These are phyloP conservation scores for Seriola aureovittata DNA, from an alignment of 2,113 vertebrate species.

Conservation along the genomic window DNA sequence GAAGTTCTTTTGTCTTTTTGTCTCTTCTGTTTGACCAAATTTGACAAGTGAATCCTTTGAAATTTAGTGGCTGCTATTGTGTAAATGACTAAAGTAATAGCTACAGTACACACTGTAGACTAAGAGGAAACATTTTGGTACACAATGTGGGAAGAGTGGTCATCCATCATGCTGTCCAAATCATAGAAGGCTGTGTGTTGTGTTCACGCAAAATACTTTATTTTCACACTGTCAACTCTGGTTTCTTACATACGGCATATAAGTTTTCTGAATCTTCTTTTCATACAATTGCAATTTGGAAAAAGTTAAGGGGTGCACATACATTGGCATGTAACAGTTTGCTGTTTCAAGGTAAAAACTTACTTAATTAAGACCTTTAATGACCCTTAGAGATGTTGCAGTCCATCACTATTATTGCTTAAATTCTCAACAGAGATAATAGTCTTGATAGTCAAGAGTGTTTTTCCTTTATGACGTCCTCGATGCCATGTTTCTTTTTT, in stretches of 20 bases:
- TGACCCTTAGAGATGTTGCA: background rate
- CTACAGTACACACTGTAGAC: background rate
- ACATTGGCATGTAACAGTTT: background rate
- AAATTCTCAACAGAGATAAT: constrained; percentile 1
- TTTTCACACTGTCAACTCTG: background rate
- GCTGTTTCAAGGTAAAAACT: background rate
- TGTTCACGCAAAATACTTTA: too few relatives aligned
- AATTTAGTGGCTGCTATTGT: background rate
- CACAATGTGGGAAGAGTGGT: background rate
- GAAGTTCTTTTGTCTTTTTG: background rate
- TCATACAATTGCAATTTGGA: background rate
- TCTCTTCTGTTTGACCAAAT: background rate
- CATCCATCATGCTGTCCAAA: background rate
- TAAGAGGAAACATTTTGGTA: background rate
- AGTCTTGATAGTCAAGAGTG: background rate
- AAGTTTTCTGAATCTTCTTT: background rate
- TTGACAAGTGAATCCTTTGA: background rate
- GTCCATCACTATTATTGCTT: constrained; percentile 1
- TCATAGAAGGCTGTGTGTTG: background rate
- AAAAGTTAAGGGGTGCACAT: constrained; percentile 17
- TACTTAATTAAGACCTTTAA: background rate
- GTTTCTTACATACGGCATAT: background rate
- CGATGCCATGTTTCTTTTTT: background rate
- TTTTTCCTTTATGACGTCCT: background rate
- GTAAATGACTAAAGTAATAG: background rate